Conservation (phyloP, 2,797 vertebrate species). For the Leptodactylus fallax region DNA sequence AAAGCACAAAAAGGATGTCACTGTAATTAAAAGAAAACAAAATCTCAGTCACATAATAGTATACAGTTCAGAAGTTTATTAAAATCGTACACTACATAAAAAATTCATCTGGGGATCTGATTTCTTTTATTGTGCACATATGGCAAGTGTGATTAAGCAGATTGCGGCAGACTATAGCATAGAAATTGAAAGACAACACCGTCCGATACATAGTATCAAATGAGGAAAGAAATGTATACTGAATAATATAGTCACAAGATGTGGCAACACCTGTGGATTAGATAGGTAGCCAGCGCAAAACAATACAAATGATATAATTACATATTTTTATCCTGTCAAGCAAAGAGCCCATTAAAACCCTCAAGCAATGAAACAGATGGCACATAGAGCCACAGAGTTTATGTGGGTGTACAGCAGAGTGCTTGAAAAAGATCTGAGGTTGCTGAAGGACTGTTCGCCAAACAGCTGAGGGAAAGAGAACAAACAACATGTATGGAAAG, state of each 20-base stretch:
- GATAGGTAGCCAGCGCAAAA: background rate
- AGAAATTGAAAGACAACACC: background rate
- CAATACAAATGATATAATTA: constrained; percentile 32
- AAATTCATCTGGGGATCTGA: background rate
- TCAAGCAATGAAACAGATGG: constrained; percentile 57
- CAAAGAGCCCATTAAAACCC: constrained; percentile 31
- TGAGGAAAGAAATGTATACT: background rate
- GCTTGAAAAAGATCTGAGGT: constrained; percentile 49
- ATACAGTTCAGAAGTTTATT: background rate
- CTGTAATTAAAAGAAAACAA: background rate
- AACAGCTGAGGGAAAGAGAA: background rate
- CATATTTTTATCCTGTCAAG: constrained; percentile 51
- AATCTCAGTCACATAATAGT: background rate
- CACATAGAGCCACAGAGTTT: constrained; percentile 44
- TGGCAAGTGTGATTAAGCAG: constrained; percentile 10
- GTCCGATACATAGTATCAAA: background rate
- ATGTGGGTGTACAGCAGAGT: constrained; percentile 49
- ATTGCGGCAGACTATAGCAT: background rate
- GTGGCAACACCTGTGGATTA: background rate
- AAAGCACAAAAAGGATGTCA: background rate
- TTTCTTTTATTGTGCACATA: constrained; percentile 15
- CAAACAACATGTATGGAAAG: constrained; percentile 19
- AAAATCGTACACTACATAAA: background rate
- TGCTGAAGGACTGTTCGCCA: constrained; percentile 10
- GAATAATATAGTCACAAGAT: background rate